phyloP scores from a whole-genome alignment of 2,888 invertebrate genomes.

The Chouioia cunea region DNA sequence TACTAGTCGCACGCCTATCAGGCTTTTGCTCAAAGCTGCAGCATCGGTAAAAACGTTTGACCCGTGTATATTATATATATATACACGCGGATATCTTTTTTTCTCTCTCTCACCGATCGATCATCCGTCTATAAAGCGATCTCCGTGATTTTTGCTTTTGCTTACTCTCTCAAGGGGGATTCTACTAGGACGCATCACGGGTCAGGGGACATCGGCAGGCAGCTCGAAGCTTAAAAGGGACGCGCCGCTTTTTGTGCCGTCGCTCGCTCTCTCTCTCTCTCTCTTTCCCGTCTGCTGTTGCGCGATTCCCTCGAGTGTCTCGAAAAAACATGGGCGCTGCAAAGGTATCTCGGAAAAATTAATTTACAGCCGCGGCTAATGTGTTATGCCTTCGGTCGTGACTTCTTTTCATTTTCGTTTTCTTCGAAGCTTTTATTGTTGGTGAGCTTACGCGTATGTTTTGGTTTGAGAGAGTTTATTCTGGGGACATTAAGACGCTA shows the following conservation, averaged over 20 bases:
- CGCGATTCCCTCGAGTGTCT: constrained; percentile 8
- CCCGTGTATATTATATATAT: too few relatives aligned
- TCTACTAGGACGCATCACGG: background rate
- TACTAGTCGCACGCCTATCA: background rate
- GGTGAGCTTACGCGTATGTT: constrained; percentile 29
- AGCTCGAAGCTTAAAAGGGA: background rate
- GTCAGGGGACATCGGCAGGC: background rate
- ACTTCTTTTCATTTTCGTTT: background rate
- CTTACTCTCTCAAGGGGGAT: background rate
- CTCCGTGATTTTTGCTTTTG: constrained; percentile 35
- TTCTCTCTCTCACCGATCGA: constrained; percentile 25
- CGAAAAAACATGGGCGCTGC: constrained; percentile 1
- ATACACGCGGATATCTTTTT: too few relatives aligned
- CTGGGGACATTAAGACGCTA: constrained; percentile 30
- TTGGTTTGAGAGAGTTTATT: constrained; percentile 39
- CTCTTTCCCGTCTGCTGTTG: background rate
- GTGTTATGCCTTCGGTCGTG: constrained; percentile 21
- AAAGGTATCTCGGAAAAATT: constrained; percentile 23
- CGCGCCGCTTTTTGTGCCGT: background rate
- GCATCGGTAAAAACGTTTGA: background rate
- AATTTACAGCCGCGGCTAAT: constrained; percentile 31
- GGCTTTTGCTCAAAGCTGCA: background rate
- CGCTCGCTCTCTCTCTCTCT: constrained; percentile 5
- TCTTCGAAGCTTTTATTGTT: background rate
- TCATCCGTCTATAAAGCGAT: constrained; percentile 35